Conservation (phyloP, 2,888 invertebrate genomes). For the Mesochorus sp. region DNA sequence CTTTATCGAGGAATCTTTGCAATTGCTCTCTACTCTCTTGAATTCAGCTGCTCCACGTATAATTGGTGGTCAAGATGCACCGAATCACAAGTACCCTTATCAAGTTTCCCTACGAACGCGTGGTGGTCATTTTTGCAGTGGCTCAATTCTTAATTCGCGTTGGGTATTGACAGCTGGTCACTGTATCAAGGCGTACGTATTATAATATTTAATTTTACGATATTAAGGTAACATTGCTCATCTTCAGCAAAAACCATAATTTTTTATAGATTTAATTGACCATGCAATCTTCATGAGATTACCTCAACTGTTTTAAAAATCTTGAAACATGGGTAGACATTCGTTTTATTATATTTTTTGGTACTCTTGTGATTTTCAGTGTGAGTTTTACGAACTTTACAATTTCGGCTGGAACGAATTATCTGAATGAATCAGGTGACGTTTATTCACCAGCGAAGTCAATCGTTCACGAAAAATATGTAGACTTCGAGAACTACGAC, state of each 20-base stretch:
- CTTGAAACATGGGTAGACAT: no score
- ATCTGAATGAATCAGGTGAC: constrained; percentile 56
- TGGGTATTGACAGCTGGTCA: constrained; percentile 60
- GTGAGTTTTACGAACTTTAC: no score
- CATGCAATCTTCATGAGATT: no score
- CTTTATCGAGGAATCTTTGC: no score
- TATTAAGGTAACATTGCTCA: no score
- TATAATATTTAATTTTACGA: not conserved
- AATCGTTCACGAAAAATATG: constrained; percentile 62
- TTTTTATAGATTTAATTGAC: not conserved
- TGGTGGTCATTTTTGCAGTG: constrained; percentile 49
- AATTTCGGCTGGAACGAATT: constrained; percentile 62
- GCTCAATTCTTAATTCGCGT: constrained; percentile 50
- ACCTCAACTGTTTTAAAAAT: no score
- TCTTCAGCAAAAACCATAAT: not conserved
- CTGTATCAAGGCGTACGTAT: constrained; percentile 48
- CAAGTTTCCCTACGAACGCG: constrained; percentile 36
- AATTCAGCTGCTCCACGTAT: constrained; percentile 40
- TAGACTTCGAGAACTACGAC: constrained; percentile 61
- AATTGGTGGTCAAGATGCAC: constrained; percentile 53
- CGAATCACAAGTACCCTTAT: constrained; percentile 51
- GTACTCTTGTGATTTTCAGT: no score
- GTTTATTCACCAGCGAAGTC: constrained; percentile 37
- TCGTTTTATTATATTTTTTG: no score
- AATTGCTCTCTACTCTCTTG: not conserved